A percentile compares a stretch with the other conserved stretches of the same genome.
Evolutionary conservation across 2,113 vertebrate genomes (phyloP).

Genomic region (Mellivora capensis): DNA sequence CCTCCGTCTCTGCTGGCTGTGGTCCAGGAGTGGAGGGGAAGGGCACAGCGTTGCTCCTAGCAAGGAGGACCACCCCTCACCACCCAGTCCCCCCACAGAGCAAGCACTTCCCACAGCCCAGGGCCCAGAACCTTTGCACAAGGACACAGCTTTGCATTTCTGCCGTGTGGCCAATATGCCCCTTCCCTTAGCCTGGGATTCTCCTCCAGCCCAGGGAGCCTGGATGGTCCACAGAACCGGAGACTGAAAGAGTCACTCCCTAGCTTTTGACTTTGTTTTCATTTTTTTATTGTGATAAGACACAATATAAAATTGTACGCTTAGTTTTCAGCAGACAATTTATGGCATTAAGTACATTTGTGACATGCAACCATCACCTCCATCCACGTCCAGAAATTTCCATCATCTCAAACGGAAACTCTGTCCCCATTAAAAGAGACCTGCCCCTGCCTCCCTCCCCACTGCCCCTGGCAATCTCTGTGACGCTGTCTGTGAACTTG

Average conservation of each 20-base stretch:
- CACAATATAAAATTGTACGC: neutral
- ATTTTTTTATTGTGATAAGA: neutral
- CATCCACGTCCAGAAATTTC: neutral
- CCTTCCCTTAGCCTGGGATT: no score
- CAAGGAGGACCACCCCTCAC: accelerated
- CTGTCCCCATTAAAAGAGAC: neutral
- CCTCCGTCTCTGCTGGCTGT: neutral
- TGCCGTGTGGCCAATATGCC: accelerated
- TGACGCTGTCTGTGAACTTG: neutral
- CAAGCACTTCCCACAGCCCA: accelerated
- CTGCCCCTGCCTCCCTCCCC: accelerated
- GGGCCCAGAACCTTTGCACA: neutral
- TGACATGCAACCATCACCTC: accelerated
- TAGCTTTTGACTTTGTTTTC: neutral
- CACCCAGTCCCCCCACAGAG: no score
- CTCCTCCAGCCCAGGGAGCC: neutral
- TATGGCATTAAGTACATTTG: no score
- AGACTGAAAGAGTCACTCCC: neutral
- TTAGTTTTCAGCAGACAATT: neutral
- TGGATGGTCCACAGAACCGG: neutral
- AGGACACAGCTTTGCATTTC: neutral
- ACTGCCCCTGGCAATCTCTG: neutral
- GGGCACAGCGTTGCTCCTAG: accelerated
- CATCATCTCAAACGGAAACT: neutral
- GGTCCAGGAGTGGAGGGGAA: no score